Base-by-base conservation (phyloP, 2,888 invertebrate genomes). In the Morpho helenor region DNA sequence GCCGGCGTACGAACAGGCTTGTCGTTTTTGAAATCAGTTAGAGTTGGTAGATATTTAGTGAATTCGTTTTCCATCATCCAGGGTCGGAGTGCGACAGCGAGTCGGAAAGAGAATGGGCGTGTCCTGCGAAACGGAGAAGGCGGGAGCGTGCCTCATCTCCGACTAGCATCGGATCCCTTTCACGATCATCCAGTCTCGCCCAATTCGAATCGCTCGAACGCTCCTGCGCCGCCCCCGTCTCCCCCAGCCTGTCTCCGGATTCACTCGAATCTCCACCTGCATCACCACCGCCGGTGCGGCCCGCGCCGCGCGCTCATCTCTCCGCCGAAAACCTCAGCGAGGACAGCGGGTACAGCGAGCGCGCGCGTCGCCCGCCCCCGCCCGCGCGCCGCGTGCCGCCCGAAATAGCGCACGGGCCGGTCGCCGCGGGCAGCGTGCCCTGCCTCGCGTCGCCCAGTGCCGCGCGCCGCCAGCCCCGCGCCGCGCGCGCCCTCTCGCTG, bases 201-300 rank as follows among this genome's bases (percentile, higher is more conserved):
- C 96, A 96, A 82, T 97, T 97, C 82, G 96, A 96, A 84, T 95
- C 95, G 5, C 87, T 96, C 61, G 96, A 96, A 78, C 92, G 90
- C 44, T 88, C 89, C 50, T 90, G 89, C 71, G 87, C 87, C 41
- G 87, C 87, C n/a, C 85, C 85, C 55, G 80, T 75, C 51, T 87
- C 87, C 31, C 84, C 84, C 60, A 81, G 87, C 74, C 79, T 90
- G 45, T 89, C 88, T 4, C 91, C 92, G 2, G 91, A 91, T 76
- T 89, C 89, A 44, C 75, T 88, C 51, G 89, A 88, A 69, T 87
- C 88, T 4, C 87, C 87, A 8, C 83, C 85, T 9, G 75, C 80
- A 5, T 81, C 86, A 7, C 87, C 88, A 45, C 85, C 85, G 65
- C 87, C 84, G 7, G 68, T 73, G 46, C 79, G 82, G 8, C 77